Percentiles rank a stretch among this genome's conserved stretches.
Conservation (phyloP, 2,113 vertebrate genomes). For the Engystomops pustulosus region DNA sequence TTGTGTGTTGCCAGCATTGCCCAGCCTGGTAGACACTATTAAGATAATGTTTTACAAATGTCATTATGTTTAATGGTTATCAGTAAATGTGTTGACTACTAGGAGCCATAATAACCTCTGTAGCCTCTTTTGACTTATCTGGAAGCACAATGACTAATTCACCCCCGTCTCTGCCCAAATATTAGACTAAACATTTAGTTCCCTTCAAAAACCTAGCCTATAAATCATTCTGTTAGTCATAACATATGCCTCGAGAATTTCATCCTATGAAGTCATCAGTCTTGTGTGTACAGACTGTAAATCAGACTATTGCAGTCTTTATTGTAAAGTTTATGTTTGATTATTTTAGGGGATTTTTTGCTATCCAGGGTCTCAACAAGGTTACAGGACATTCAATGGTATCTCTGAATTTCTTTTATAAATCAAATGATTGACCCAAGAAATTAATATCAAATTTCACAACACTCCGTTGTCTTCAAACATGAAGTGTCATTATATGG, state of each 20-base stretch:
- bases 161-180: not conserved
- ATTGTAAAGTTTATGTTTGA: not conserved
- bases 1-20: not conserved
- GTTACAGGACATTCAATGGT: conserved; percentile 5
- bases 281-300: not conserved
- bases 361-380: conserved; percentile 6
- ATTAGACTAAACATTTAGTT: not conserved
- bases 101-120: not conserved
- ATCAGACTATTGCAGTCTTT: conserved; percentile 9
- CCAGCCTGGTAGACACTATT: not conserved
- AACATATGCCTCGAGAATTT: not conserved
- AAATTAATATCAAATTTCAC: not conserved
- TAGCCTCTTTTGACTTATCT: not conserved
- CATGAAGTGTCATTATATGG: too few species aligned
- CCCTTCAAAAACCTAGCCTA: not conserved
- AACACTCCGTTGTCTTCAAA: too few species aligned
- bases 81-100: not conserved
- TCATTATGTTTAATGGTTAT: not conserved
- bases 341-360: not conserved
- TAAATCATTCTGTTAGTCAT: not conserved
- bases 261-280: conserved; percentile 19
- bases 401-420: not conserved
- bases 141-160: not conserved
- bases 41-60: too few species aligned
- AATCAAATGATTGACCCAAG: not conserved